Conservation (phyloP, 2,888 invertebrate species). For the Drosophila birchii region DNA sequence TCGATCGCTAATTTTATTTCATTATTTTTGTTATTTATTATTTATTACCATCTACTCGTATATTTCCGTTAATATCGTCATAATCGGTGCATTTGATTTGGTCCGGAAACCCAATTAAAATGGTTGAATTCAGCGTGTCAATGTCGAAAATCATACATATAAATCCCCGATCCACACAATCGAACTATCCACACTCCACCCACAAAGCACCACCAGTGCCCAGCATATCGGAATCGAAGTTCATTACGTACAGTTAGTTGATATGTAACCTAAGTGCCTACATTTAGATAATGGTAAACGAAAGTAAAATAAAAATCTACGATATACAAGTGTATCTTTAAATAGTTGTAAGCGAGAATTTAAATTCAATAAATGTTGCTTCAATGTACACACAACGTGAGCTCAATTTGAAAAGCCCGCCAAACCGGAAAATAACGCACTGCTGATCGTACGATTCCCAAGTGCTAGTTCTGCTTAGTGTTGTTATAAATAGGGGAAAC, state of each 20-base stretch:
- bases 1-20: constrained; percentile 47
- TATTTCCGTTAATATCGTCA: constrained; percentile 76
- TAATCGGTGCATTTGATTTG: constrained; percentile 45
- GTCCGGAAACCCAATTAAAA: constrained; percentile 53
- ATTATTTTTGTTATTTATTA: constrained; percentile 80
- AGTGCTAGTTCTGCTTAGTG: constrained; percentile 13
- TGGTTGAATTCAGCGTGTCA: constrained; percentile 80
- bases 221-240: constrained; percentile 60
- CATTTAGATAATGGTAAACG: constrained; percentile 59
- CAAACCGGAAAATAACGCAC: constrained; percentile 7
- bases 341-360: constrained; percentile 64
- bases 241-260: constrained; percentile 76
- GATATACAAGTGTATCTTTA: constrained; percentile 31
- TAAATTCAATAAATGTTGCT: constrained; percentile 77
- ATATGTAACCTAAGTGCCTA: constrained; percentile 79
- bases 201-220: constrained; percentile 40
- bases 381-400: constrained; percentile 33
- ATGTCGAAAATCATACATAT: constrained; percentile 74
- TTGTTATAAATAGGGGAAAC: constrained; percentile 30
- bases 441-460: constrained; percentile 51
- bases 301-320: constrained; percentile 50
- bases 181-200: constrained; percentile 43
- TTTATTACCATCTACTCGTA: constrained; percentile 67
- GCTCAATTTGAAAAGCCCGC: constrained; percentile 20
- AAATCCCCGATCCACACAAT: constrained; percentile 56